A percentile compares a stretch with the other conserved stretches of the same genome.
These are phyloP conservation scores for Pitangus sulphuratus DNA, from an alignment of 2,797 vertebrate species.

Conservation along the genomic window DNA sequence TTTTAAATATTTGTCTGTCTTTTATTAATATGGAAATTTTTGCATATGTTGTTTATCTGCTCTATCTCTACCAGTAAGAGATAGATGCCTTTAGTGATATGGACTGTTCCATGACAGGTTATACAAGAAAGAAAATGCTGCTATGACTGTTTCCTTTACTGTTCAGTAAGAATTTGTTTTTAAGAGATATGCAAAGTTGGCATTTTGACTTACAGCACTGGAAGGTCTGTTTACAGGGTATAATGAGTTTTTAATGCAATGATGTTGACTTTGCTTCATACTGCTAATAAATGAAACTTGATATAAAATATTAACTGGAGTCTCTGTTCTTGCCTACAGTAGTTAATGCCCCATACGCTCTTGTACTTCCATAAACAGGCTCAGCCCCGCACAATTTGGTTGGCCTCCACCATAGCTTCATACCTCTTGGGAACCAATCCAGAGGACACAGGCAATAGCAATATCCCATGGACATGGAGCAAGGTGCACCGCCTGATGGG, in stretches of 20 bases:
- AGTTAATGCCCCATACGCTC: not conserved
- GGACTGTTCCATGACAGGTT: constrained; percentile 23
- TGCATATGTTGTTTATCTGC: constrained; percentile 74
- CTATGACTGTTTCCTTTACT: constrained; percentile 37
- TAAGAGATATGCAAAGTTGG: constrained; percentile 29
- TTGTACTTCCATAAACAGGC: not conserved
- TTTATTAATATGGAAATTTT: constrained; percentile 81
- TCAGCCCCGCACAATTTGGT: not conserved
- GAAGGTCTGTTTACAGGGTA: constrained; percentile 61
- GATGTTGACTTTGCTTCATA: constrained; percentile 80
- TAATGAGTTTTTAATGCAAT: constrained; percentile 75
- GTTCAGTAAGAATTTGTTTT: constrained; percentile 45
- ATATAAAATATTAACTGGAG: constrained; percentile 61
- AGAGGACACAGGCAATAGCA: not conserved
- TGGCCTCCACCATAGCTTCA: not conserved
- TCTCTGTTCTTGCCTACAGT: not conserved
- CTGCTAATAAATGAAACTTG: constrained; percentile 84
- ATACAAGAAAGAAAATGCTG: constrained; percentile 42
- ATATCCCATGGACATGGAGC: not conserved
- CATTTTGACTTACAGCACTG: constrained; percentile 56
- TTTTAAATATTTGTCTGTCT: constrained; percentile 74
- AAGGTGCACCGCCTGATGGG: not conserved
- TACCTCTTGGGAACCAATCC: not conserved
- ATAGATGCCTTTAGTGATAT: constrained; percentile 10
- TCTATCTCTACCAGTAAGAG: constrained; percentile 47